Base-by-base conservation (phyloP, 1,140 invertebrate species). In the Heliconius hewitsoni region DNA sequence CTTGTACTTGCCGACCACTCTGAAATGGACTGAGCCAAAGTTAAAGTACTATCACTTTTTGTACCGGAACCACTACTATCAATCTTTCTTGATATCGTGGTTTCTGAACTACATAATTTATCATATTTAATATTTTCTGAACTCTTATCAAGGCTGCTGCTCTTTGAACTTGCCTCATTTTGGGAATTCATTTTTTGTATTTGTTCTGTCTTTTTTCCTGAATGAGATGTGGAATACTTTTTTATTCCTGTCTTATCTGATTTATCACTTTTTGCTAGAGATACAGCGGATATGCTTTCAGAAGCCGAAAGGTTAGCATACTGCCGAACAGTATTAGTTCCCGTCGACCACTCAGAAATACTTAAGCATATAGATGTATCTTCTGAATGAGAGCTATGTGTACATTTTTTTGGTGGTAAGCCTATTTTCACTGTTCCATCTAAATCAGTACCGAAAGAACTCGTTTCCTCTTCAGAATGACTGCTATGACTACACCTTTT, bases 341-440 rank as follows among this genome's bases (percentile, higher is more conserved):
- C 97, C 55, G 97, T 98, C 0, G 97, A 98, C 97, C 97, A 98
- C 84, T 98, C 97, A 1, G 97, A 97, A 86, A 97, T 97, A 82
- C 97, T 97, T 42, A 98, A 91, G 23, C 97, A 97, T 89, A 98
- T 97, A 0, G 97, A 98, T 1, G 97, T 98, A 87, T 98, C 97
- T 89, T 97, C 97, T 27, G 97, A 97, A 88, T 97, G 97, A 0
- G 97, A 97, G 91, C 97, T 96, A 90, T 97, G 96, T 74, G 97
- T 95, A 92, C 97, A 96, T 95, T 97, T 95, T 82, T 97, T 97
- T 75, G 96, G 96, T 87, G 97, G 97, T 8, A 97, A 90, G 8
- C 96, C 97, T 85, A 97, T 96, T 89, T 97, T 96, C 0, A 97
- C 97, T 0, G 97, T 98, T 27, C 97, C 97, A 90, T 97, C 97